Evolutionary conservation across 1,140 invertebrate genomes (phyloP).

Genomic region (Temnothorax longispinosus): DNA sequence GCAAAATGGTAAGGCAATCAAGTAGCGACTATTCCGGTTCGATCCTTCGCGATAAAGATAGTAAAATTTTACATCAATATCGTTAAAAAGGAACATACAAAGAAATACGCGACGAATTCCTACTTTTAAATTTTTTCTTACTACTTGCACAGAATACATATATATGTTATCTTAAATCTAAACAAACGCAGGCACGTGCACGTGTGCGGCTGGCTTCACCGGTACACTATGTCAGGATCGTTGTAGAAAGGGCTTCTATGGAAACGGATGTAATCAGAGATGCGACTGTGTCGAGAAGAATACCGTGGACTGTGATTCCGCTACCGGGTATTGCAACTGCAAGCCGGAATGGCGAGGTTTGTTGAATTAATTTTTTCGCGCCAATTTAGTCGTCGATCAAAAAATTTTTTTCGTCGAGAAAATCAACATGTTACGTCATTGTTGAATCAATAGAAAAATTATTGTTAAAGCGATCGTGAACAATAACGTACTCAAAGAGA

Average conservation of each 20-base stretch:
- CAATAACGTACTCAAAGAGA: background rate
- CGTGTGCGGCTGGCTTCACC: no score
- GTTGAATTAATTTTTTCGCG: conserved; percentile 64
- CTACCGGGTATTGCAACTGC: no score
- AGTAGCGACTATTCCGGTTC: background rate
- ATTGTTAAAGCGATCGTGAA: background rate
- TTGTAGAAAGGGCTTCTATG: no score
- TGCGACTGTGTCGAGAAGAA: no score
- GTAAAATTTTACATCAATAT: background rate
- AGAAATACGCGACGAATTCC: background rate
- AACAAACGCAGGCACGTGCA: no score
- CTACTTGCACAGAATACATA: conserved; percentile 66
- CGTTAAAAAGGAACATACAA: background rate
- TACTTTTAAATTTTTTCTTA: background rate
- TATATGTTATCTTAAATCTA: conserved; percentile 23
- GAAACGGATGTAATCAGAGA: no score
- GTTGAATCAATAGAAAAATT: background rate
- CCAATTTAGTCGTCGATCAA: background rate
- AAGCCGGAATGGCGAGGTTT: no score
- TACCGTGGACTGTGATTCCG: no score
- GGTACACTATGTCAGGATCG: no score
- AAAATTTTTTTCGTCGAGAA: background rate
- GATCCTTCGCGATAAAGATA: background rate
- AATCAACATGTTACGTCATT: background rate
- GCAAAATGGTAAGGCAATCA: conserved; percentile 88